phyloP scores from a whole-genome alignment of 2,797 vertebrate genomes.

The Brachyrhaphis roseni region DNA sequence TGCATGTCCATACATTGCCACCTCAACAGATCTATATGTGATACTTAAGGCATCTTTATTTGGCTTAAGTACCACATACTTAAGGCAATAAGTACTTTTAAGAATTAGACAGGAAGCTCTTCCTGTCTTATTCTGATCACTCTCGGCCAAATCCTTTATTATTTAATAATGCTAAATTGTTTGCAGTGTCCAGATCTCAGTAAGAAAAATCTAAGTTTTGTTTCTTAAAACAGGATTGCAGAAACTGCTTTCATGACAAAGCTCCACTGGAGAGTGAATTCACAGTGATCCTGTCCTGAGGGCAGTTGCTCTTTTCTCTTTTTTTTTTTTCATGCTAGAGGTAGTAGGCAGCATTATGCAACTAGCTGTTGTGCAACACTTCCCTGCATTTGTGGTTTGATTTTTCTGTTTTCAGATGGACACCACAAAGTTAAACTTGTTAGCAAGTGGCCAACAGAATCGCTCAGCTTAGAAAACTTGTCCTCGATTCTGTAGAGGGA shows the following conservation, averaged over 20 bases:
- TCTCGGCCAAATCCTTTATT: slow-evolving; percentile 11
- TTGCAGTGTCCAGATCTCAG: neutral
- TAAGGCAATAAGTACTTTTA: no score
- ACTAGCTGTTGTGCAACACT: slow-evolving; percentile 72
- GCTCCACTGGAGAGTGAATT: slow-evolving; percentile 25
- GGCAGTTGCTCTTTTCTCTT: slow-evolving; percentile 43
- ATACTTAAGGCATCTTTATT: no score
- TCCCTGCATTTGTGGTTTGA: slow-evolving; percentile 66
- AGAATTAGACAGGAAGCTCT: neutral
- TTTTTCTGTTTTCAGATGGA: slow-evolving; percentile 68
- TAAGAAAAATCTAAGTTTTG: neutral
- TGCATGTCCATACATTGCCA: neutral
- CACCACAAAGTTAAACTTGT: slow-evolving; percentile 65
- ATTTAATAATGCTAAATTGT: neutral
- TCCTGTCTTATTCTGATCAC: slow-evolving; percentile 11
- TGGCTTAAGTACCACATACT: no score
- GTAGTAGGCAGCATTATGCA: slow-evolving; percentile 71
- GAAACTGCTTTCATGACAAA: slow-evolving; percentile 16
- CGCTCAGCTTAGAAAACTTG: neutral
- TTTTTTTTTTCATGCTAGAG: slow-evolving; percentile 34
- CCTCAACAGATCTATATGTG: no score
- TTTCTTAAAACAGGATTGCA: slow-evolving; percentile 3
- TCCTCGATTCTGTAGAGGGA: slow-evolving; percentile 42
- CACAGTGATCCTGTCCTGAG: slow-evolving; percentile 26
- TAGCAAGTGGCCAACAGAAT: slow-evolving; percentile 36